Percentiles rank a stretch among this genome's conserved stretches.
Conservation (phyloP, 2,113 vertebrate genomes). For the Brevimyrus niger region DNA sequence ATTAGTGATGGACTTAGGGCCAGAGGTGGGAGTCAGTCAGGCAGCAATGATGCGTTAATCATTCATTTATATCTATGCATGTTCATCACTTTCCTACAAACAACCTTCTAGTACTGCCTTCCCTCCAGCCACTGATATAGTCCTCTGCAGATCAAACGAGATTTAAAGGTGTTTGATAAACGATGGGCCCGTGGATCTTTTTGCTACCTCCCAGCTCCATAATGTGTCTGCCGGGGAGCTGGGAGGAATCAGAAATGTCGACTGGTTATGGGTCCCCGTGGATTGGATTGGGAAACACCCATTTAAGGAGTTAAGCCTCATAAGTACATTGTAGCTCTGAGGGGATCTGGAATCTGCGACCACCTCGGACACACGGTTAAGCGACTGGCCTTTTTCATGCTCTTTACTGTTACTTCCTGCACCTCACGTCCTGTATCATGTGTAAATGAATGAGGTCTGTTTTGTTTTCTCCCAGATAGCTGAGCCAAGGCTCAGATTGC, state of each 20-base stretch:
- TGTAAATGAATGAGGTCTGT: neutral
- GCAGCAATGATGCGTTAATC: neutral
- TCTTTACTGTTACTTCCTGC: neutral
- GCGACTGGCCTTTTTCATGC: neutral
- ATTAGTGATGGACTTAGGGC: neutral
- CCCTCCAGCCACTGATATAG: neutral
- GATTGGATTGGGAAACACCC: neutral
- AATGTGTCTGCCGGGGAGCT: neutral
- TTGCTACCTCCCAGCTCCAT: neutral
- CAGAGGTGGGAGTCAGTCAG: neutral
- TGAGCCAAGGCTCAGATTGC: neutral
- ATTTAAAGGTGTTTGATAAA: neutral
- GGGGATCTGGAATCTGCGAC: neutral
- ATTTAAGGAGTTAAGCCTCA: neutral
- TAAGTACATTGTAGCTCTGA: neutral
- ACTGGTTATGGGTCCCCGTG: neutral
- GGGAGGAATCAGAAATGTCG: neutral
- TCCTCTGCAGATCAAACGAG: neutral
- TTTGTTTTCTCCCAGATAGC: neutral
- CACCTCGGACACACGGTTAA: neutral
- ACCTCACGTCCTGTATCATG: neutral
- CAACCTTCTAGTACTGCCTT: neutral
- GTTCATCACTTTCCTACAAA: neutral
- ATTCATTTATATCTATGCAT: neutral
- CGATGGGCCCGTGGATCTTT: neutral